phyloP scores from a whole-genome alignment of 2,113 vertebrate species.

The Bubo blakistoni region DNA sequence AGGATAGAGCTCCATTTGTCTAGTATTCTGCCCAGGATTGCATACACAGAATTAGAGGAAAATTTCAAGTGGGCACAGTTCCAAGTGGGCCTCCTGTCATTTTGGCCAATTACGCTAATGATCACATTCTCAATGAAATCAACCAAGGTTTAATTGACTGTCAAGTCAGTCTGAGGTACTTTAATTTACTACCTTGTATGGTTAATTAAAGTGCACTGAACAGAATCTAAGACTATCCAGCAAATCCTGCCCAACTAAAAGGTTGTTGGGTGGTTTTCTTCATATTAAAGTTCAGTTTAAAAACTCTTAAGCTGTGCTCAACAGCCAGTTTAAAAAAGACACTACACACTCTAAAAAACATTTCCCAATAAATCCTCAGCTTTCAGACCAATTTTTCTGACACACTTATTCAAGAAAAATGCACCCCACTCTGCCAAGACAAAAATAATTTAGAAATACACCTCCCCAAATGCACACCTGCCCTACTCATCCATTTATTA shows the following conservation, averaged over 20 bases:
- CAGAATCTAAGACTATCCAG: conserved; percentile 1
- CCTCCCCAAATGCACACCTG: neutral
- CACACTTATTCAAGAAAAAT: neutral
- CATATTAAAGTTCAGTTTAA: neutral
- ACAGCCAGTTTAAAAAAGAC: neutral
- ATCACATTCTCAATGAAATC: conserved; percentile 65
- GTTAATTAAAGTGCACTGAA: conserved; percentile 45
- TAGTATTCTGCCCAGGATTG: neutral
- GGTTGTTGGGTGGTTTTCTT: neutral
- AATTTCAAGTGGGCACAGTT: conserved; percentile 17
- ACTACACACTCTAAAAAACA: neutral
- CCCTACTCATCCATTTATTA: neutral
- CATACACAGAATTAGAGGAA: conserved; percentile 2
- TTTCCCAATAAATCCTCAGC: neutral
- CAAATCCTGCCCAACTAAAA: conserved; percentile 9
- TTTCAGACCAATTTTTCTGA: neutral
- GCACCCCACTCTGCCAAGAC: neutral
- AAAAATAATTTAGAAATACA: neutral
- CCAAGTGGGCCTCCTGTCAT: conserved; percentile 44
- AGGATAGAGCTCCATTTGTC: neutral
- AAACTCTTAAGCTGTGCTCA: neutral
- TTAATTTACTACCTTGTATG: conserved; percentile 47
- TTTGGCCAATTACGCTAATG: conserved; percentile 56
- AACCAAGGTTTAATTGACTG: conserved; percentile 54
- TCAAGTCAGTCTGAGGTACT: conserved; percentile 50